Evolutionary conservation across 2,888 invertebrate genomes (phyloP), one percentile per base, ranked within the genome.

Genomic region (Meganola albula): DNA sequence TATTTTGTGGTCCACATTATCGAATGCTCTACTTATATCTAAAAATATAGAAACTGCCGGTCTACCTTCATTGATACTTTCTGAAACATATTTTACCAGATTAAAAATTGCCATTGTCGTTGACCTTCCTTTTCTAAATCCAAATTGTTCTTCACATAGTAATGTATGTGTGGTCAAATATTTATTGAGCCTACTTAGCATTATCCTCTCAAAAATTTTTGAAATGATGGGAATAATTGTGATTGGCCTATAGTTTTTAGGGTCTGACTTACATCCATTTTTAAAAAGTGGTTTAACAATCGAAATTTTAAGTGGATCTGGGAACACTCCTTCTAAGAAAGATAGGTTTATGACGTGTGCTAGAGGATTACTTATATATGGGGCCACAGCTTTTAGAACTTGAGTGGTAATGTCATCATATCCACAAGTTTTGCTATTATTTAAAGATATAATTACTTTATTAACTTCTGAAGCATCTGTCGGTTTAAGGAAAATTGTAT

Each of bases 11-110:
- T 10, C 10, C 2, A 37, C 37, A 16, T 24, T 31, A 18, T 36
- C 36, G 12, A 36, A 36, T 10, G 35, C 35, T 21, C 31, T 36
- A 6, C 27, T 32, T 32, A 37, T 37, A 10, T 37, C 37, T 8
- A 37, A 12, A 12, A 24, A 29, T n/a, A 37, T 16, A 5, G 16
- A 12, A 9, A 31, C 27, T 11, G n/a, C n/a, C 10, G 12, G 10
- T 14, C 27, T 31, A n/a, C n/a, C 27, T 1, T 12, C n/a, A 24
- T 31, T 27, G 9, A 36, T 6, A 12, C 13, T 20, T 24, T 24
- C 8, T 13, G 13, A 5, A 12, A 24, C 24, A 12, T 8, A 2
- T 12, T n/a, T 8, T 5, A 24, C 13, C 8, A 24, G 13, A 6
- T 10, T 24, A 24, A 11, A 24, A 12, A n/a, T 13, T 2, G 24